Evolutionary conservation across 2,888 invertebrate species (phyloP).

Genomic region (Patella depressa): DNA sequence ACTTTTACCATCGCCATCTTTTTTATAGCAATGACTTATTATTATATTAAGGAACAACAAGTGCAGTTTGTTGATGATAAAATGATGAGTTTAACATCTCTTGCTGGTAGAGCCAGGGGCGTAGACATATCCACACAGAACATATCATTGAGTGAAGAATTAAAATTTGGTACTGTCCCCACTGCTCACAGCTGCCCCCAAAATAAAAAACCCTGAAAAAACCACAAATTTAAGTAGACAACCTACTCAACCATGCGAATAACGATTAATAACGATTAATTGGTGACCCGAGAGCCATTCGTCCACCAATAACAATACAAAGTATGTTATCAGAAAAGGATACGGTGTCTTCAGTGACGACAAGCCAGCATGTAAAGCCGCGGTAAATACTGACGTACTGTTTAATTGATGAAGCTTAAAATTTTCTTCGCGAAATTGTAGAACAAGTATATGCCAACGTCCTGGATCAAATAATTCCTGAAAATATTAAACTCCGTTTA

Average conservation of each 20-base stretch:
- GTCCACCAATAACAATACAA: neutral
- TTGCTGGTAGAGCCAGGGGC: no score
- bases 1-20: slow-evolving; percentile 73
- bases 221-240: no score
- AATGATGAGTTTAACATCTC: no score
- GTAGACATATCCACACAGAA: no score
- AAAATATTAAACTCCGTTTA: slow-evolving; percentile 20
- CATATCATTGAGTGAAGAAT: no score
- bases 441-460: slow-evolving; percentile 88
- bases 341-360: slow-evolving; percentile 93
- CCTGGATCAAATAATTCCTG: slow-evolving; percentile 76
- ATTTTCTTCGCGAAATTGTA: slow-evolving; percentile 94
- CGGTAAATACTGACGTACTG: slow-evolving; percentile 90
- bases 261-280: no score
- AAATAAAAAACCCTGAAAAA: no score
- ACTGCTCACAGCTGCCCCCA: no score
- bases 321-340: slow-evolving; percentile 70
- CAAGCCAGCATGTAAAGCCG: slow-evolving; percentile 91
- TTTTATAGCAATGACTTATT: slow-evolving; percentile 69
- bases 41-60: slow-evolving; percentile 30
- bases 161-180: no score
- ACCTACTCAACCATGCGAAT: no score
- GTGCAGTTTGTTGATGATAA: neutral
- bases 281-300: no score
- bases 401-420: slow-evolving; percentile 94